Conservation (phyloP, 2,113 vertebrate genomes). For the Scomber colias region DNA sequence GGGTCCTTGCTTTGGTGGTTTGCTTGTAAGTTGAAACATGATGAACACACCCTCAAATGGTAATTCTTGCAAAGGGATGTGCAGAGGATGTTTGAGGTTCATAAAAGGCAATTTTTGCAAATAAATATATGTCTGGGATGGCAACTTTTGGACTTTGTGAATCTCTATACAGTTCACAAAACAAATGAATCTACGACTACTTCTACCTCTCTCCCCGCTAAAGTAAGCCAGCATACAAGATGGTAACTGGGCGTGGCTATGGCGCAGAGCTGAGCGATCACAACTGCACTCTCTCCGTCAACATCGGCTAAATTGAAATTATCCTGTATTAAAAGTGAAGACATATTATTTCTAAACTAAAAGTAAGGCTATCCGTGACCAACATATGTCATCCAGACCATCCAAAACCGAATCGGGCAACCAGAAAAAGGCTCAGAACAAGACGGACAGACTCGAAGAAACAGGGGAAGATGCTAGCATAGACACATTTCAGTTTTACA, state of each 20-base stretch:
- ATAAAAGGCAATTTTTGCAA: too few relatives aligned
- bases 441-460: not conserved
- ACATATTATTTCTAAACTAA: not conserved
- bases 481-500: too few relatives aligned
- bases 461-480: not conserved
- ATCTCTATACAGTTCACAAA: too few relatives aligned
- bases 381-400: not conserved
- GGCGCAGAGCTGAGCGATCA: too few relatives aligned
- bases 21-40: constrained; percentile 22
- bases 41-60: constrained; percentile 7
- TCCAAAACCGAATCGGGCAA: not conserved
- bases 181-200: too few relatives aligned
- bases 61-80: not conserved
- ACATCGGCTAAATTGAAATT: not conserved
- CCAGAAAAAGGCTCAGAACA: not conserved
- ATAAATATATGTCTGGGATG: too few relatives aligned
- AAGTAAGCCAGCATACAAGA: too few relatives aligned
- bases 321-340: not conserved
- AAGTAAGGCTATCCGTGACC: not conserved
- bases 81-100: too few relatives aligned
- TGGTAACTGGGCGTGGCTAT: too few relatives aligned
- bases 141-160: too few relatives aligned
- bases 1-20: constrained; percentile 16
- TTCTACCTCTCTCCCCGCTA: too few relatives aligned
- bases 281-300: too few relatives aligned